Percentiles rank a stretch among this genome's conserved stretches.
phyloP scores from a whole-genome alignment of 2,113 vertebrate species.

The Gallinago jamesoni region DNA sequence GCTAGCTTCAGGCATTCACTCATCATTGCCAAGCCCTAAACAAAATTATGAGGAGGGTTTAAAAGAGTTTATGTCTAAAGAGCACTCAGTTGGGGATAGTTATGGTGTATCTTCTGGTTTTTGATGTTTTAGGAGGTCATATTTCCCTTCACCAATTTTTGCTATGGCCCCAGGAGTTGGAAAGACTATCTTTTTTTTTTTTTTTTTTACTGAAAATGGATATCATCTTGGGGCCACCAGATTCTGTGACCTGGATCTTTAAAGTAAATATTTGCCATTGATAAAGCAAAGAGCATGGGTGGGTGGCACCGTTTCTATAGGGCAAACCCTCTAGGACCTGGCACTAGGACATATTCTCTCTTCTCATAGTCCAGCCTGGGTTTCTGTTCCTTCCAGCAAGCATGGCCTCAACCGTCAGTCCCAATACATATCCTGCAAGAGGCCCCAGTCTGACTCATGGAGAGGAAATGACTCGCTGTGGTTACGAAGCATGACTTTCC shows the following conservation, averaged over 20 bases:
- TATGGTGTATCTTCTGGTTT: background rate
- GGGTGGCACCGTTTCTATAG: accelerated
- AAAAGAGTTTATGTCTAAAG: background rate
- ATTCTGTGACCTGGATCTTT: background rate
- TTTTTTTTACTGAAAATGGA: background rate
- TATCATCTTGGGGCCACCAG: background rate
- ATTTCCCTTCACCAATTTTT: background rate
- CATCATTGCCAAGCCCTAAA: background rate
- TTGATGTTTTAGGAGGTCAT: background rate
- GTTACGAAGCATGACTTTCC: background rate
- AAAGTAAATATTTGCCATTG: background rate
- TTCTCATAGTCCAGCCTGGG: background rate
- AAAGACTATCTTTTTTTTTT: background rate
- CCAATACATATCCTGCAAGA: background rate
- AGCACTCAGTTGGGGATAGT: background rate
- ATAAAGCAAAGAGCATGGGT: background rate
- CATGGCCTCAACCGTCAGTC: background rate
- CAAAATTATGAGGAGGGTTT: background rate
- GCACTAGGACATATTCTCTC: background rate
- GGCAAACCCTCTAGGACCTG: background rate
- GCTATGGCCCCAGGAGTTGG: background rate
- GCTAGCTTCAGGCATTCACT: background rate
- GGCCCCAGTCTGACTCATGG: background rate
- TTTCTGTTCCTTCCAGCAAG: background rate
- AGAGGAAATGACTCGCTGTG: constrained; percentile 6